Percentiles rank a stretch among this genome's conserved stretches.
phyloP scores from a whole-genome alignment of 2,797 vertebrate genomes.

The Lepus townsendii region DNA sequence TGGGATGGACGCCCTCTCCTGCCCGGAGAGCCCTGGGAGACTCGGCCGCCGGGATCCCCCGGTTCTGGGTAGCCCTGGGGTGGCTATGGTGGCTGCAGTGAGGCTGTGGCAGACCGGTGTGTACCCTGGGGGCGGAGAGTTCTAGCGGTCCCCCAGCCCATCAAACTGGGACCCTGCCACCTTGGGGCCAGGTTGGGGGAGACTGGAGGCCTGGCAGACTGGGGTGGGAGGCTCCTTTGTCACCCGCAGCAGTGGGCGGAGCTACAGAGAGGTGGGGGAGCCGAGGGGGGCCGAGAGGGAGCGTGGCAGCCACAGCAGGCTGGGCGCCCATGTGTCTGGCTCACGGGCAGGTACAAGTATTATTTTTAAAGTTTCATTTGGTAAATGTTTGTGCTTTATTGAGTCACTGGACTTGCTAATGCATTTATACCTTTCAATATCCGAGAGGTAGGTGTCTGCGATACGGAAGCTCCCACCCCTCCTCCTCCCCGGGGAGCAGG shows the following conservation, averaged over 20 bases:
- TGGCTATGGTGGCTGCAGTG: fast-evolving
- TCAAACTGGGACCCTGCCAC: too few relatives aligned
- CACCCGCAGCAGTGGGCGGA: too few relatives aligned
- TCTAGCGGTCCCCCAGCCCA: too few relatives aligned
- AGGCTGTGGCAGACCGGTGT: neutral
- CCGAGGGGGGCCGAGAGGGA: neutral
- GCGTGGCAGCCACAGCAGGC: neutral
- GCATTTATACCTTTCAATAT: conserved; percentile 18
- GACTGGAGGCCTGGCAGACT: too few relatives aligned
- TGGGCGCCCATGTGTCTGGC: too few relatives aligned
- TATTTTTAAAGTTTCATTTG: conserved; percentile 50
- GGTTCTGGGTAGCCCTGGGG: too few relatives aligned
- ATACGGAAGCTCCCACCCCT: neutral
- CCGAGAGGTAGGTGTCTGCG: conserved; percentile 39
- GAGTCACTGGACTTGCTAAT: conserved; percentile 22
- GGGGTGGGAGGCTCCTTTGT: too few relatives aligned
- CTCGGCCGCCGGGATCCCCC: too few relatives aligned
- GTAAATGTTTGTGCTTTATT: conserved; percentile 62
- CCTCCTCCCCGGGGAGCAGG: neutral
- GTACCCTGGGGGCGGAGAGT: too few relatives aligned
- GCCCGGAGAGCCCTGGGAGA: too few relatives aligned
- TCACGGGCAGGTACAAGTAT: neutral
- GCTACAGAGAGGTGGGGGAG: too few relatives aligned
- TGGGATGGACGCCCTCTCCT: too few relatives aligned
- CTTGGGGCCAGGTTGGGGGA: neutral